Evolutionary conservation across 2,113 vertebrate species (phyloP).

Genomic region (Stomatorhinus ivindoensis): DNA sequence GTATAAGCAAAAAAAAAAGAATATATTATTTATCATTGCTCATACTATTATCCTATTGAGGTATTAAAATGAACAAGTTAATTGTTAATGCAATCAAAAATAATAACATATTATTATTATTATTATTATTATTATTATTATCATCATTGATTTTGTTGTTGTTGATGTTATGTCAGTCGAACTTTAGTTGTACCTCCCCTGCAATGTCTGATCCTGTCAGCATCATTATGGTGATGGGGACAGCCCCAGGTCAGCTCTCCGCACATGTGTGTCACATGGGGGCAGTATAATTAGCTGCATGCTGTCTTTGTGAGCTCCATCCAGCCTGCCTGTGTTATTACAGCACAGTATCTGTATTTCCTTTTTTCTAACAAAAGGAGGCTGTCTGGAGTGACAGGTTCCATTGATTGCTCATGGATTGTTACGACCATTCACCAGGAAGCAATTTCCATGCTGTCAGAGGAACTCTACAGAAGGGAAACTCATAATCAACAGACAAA

Average conservation of each 20-base stretch:
- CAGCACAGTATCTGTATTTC: background rate
- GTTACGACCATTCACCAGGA: background rate
- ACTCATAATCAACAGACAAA: background rate
- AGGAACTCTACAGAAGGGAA: background rate
- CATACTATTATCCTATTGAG: background rate
- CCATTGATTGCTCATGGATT: background rate
- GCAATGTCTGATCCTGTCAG: background rate
- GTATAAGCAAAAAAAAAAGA: background rate
- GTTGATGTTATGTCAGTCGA: too few species aligned
- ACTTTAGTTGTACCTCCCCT: background rate
- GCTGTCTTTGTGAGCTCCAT: background rate
- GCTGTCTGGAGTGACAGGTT: background rate
- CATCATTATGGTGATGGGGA: background rate
- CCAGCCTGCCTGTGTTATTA: background rate
- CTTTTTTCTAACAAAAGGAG: background rate
- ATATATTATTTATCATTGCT: background rate
- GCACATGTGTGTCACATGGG: background rate
- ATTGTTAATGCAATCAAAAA: too few species aligned
- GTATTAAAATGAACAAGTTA: background rate
- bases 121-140: too few species aligned
- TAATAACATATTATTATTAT: too few species aligned
- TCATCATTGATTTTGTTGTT: too few species aligned
- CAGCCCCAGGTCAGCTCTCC: background rate
- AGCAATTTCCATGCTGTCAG: constrained; percentile 8
- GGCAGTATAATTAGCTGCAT: background rate